Evolutionary conservation across 2,113 vertebrate species (phyloP).

Genomic region (Dendropsophus ebraccatus): DNA sequence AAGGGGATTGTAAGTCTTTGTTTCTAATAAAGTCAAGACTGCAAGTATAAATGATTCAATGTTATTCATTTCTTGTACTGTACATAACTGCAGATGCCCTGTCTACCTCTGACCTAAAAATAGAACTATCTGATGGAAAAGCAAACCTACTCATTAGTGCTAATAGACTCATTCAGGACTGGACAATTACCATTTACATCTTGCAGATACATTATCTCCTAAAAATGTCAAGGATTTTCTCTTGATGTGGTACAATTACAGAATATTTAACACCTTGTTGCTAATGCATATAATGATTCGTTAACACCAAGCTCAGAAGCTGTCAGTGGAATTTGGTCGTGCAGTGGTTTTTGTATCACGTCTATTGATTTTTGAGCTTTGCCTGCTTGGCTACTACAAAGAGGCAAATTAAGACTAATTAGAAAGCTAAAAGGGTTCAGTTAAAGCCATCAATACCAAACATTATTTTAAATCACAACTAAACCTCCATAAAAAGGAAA

Average conservation of each 20-base stretch:
- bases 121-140: constrained; percentile 61
- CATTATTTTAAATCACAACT: not conserved
- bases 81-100: constrained; percentile 65
- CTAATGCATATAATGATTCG: constrained; percentile 38
- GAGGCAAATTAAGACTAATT: not conserved
- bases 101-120: constrained; percentile 65
- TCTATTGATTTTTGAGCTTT: constrained; percentile 1
- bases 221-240: constrained; percentile 43
- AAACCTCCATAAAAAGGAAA: too few species aligned
- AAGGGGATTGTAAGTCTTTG: constrained; percentile 65
- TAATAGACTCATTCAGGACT: constrained; percentile 60
- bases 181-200: constrained; percentile 53
- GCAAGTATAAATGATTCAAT: constrained; percentile 71
- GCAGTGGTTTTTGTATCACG: not conserved
- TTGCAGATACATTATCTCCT: constrained; percentile 63
- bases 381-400: not conserved
- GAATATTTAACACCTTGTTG: constrained; percentile 48
- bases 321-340: constrained; percentile 5
- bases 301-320: not conserved
- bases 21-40: constrained; percentile 57
- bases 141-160: constrained; percentile 62
- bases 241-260: constrained; percentile 40
- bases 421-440: not conserved
- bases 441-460: not conserved
- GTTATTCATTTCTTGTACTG: constrained; percentile 66